These are phyloP conservation scores for Tricholaema leucomelas DNA, from an alignment of 2,113 vertebrate genomes.

Conservation along the genomic window DNA sequence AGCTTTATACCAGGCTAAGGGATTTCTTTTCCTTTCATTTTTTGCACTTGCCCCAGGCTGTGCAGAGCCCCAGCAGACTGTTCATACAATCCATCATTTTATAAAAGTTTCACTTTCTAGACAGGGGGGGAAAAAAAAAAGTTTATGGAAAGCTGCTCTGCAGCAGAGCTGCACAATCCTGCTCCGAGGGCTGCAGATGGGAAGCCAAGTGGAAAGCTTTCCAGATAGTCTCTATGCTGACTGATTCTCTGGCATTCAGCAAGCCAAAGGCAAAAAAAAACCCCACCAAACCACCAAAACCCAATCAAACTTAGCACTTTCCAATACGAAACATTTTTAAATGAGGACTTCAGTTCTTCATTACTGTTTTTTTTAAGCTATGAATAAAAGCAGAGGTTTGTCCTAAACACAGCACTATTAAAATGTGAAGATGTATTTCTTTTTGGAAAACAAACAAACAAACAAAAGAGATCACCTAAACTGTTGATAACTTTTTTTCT, in stretches of 20 bases:
- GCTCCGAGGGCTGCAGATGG: background rate
- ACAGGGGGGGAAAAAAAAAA: background rate
- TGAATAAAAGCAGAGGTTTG: background rate
- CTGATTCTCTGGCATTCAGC: slow-evolving; percentile 20
- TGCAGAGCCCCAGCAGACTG: background rate
- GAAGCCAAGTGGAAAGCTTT: slow-evolving; percentile 12
- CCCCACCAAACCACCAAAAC: background rate
- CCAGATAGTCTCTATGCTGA: slow-evolving; percentile 29
- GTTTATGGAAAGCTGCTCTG: slow-evolving; percentile 29
- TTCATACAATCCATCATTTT: slow-evolving; percentile 17
- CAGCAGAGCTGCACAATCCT: slow-evolving; percentile 3
- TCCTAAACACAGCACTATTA: slow-evolving; percentile 72
- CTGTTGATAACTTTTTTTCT: slow-evolving; percentile 65
- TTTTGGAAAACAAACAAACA: background rate
- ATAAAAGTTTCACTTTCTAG: slow-evolving; percentile 9
- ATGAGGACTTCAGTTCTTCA: slow-evolving; percentile 56
- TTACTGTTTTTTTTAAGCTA: too few relatives aligned
- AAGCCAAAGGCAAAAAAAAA: background rate
- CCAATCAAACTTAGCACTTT: background rate
- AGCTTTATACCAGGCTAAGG: background rate
- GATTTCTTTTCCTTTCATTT: background rate
- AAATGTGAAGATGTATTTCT: slow-evolving; percentile 68
- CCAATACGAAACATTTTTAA: slow-evolving; percentile 47
- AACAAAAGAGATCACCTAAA: slow-evolving; percentile 26
- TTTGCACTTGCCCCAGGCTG: slow-evolving; percentile 29